phyloP scores from a whole-genome alignment of 1,140 invertebrate species.

The Babylonia areolata region DNA sequence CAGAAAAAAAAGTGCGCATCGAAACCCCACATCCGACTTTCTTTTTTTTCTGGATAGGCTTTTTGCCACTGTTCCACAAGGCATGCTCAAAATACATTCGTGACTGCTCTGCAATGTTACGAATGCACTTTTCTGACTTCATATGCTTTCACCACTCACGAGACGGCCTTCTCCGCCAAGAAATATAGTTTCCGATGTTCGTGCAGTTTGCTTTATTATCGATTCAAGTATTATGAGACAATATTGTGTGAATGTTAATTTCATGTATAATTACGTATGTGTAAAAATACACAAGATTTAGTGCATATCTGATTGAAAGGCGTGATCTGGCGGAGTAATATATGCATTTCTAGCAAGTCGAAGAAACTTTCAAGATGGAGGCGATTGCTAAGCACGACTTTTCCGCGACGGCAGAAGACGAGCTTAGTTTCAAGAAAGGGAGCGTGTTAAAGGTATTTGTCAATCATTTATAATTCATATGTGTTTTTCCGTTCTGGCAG shows the following conservation, averaged over 20 bases:
- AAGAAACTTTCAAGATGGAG: constrained; percentile 85
- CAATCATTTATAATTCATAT: background rate
- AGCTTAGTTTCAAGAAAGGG: constrained; percentile 96
- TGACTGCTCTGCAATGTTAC: constrained; percentile 3
- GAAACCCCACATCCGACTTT: background rate
- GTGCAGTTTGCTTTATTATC: background rate
- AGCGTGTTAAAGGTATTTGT: constrained; percentile 92
- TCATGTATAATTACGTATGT: no score
- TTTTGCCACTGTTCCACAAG: background rate
- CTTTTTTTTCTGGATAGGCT: background rate
- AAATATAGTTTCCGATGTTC: background rate
- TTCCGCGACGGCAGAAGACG: constrained; percentile 97
- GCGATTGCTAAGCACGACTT: constrained; percentile 99
- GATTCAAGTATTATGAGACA: background rate
- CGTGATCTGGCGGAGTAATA: constrained; percentile 21
- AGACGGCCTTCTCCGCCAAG: background rate
- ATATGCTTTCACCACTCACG: background rate
- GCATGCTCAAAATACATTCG: constrained; percentile 2
- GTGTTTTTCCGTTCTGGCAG: background rate
- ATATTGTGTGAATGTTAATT: background rate
- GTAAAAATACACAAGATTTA: background rate
- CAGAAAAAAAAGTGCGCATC: background rate
- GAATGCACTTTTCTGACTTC: constrained; percentile 7
- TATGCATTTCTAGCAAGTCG: background rate
- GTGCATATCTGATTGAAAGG: background rate